phyloP scores from a whole-genome alignment of 2,113 vertebrate genomes.

The Sula dactylatra region DNA sequence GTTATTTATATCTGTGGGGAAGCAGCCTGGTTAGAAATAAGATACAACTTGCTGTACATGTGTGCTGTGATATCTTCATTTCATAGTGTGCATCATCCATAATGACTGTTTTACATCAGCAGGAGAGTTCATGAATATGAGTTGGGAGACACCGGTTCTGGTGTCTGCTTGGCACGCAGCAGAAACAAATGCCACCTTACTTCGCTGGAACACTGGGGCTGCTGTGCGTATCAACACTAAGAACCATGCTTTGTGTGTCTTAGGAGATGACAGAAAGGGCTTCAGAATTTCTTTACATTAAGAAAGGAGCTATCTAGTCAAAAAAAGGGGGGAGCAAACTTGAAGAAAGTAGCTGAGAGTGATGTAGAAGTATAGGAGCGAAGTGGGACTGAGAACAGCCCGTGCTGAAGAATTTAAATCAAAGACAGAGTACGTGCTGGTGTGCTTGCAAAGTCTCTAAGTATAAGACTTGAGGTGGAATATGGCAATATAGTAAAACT shows the following conservation, averaged over 20 bases:
- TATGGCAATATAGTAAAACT: background rate
- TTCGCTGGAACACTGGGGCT: background rate
- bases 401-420: background rate
- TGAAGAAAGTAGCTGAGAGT: background rate
- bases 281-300: background rate
- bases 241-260: background rate
- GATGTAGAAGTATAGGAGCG: background rate
- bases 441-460: background rate
- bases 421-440: background rate
- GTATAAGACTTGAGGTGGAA: background rate
- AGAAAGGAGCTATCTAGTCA: background rate
- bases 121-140: background rate
- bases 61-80: background rate
- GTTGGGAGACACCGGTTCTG: background rate
- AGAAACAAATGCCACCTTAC: background rate
- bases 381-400: background rate
- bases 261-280: background rate
- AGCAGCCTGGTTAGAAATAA: background rate
- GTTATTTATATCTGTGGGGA: background rate
- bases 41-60: background rate
- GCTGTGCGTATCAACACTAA: background rate
- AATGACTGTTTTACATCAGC: background rate
- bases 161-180: background rate
- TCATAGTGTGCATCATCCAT: background rate
- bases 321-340: background rate